phyloP scores from a whole-genome alignment of 37 sponge, comb jelly and placozoan genomes.

The Cladorhizidae sp. region DNA sequence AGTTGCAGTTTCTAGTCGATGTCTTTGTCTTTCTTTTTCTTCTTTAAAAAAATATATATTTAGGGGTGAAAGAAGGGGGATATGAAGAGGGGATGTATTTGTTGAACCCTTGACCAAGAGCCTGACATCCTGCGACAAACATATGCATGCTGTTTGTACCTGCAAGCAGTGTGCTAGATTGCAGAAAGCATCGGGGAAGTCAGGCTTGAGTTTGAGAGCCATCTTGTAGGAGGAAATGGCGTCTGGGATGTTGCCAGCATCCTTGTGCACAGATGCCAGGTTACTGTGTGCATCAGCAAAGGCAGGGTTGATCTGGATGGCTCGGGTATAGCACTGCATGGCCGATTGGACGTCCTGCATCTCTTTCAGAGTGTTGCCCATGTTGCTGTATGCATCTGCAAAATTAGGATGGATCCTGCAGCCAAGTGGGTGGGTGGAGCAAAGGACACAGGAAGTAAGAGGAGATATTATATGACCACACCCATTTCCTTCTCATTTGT shows the following conservation, averaged over 20 bases:
- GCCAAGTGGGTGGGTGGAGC: no score
- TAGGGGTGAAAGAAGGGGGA: no score
- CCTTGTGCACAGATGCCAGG: conserved; percentile 97
- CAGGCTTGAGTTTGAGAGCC: conserved; percentile 98
- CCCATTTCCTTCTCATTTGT: neutral
- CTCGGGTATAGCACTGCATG: conserved; percentile 97
- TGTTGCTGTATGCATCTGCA: conserved; percentile 99
- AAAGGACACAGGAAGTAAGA: no score
- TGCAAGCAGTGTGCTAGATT: conserved; percentile 98
- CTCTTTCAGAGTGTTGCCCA: conserved; percentile 99
- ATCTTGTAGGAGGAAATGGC: conserved; percentile 92
- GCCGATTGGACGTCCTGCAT: conserved; percentile 96
- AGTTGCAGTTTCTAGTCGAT: no score
- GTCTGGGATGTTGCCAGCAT: conserved; percentile 95
- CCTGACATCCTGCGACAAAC: no score
- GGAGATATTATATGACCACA: neutral
- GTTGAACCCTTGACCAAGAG: no score
- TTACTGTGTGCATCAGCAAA: conserved; percentile 99
- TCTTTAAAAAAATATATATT: no score
- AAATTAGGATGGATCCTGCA: conserved; percentile 96
- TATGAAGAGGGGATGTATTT: no score
- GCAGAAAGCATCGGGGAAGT: conserved; percentile 98
- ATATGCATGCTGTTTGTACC: no score
- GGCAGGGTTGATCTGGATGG: conserved; percentile 99
- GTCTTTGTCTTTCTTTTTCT: no score